Base-by-base conservation (phyloP, 2,888 invertebrate genomes). In the Acrobeloides nanus region DNA sequence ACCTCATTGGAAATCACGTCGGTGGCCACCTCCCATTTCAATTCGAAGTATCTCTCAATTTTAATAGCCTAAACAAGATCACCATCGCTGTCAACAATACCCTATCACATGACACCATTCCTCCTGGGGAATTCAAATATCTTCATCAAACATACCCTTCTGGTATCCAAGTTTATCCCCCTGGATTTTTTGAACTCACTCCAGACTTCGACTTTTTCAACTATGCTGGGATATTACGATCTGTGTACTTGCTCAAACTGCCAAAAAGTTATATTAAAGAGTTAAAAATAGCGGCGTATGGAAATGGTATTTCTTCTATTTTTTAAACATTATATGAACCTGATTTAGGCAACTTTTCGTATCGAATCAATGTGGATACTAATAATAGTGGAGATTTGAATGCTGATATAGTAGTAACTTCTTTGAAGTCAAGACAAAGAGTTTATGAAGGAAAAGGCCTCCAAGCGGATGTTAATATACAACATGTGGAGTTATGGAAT, bases 21-120 rank as follows among this genome's bases (percentile, higher is more conserved):
- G 87, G 95, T 32, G 95, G 97, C 0, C 93, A 97, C 76, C 78
- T 97, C 38, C 97, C 97, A 0, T 95, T 97, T 75, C 85, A 88
- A 74, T 81, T 81, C 1, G 90, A 92, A 56, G 81, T 95, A 10
- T 18, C 8, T 29, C 29, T n/a, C 29, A n/a, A 8, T 8, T 8
- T 8, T n/a, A 29, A 8, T n/a, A 8, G 29, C 29, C 29, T 29
- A 8, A 8, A 8, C 29, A 8, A 8, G 8, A 29, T 29, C 29
- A 29, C 29, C 29, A 15, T 97, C 0, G 87, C 89, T 5, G 84
- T 93, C 29, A 93, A 95, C 78, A 97, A 95, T 74, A 89, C 86
- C 0, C 79, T 97, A 12, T 81, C 85, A 5, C 81, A 83, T 32
- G 84, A 84, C 23, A 92, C 90, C 0, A 81, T 97, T 27, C 95